phyloP scores from a whole-genome alignment of 2,797 vertebrate genomes.

The Rachycentron canadum region DNA sequence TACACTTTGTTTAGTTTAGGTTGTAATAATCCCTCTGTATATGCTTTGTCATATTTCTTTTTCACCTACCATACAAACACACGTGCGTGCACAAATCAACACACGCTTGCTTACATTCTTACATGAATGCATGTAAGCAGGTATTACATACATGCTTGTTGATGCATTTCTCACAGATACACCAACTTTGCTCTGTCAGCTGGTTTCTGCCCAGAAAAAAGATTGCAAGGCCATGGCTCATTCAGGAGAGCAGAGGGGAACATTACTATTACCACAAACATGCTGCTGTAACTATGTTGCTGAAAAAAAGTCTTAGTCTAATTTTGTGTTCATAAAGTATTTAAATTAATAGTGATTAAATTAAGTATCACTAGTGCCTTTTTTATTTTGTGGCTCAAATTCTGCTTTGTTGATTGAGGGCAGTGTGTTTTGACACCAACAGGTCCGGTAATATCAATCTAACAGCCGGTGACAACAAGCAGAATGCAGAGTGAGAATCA shows the following conservation, averaged over 20 bases:
- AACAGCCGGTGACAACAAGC: conserved; percentile 40
- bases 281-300: neutral
- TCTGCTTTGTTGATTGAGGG: conserved; percentile 11
- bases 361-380: neutral
- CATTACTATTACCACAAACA: conserved; percentile 29
- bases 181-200: conserved; percentile 64
- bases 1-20: neutral
- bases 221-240: conserved; percentile 60
- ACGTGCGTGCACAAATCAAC: neutral
- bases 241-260: conserved; percentile 55
- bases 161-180: conserved; percentile 33
- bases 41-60: neutral
- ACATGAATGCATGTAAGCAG: neutral
- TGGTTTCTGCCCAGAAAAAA: conserved; percentile 48
- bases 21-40: neutral
- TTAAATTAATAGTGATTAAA: conserved; percentile 2
- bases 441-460: conserved; percentile 31
- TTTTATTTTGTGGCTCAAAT: conserved; percentile 25
- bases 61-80: neutral
- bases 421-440: conserved; percentile 20
- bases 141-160: conserved; percentile 1
- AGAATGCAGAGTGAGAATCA: conserved; percentile 53
- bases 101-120: conserved; percentile 2
- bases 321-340: neutral
- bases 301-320: neutral